phyloP scores from a whole-genome alignment of 2,797 vertebrate species.

The Gobio occitaniae region DNA sequence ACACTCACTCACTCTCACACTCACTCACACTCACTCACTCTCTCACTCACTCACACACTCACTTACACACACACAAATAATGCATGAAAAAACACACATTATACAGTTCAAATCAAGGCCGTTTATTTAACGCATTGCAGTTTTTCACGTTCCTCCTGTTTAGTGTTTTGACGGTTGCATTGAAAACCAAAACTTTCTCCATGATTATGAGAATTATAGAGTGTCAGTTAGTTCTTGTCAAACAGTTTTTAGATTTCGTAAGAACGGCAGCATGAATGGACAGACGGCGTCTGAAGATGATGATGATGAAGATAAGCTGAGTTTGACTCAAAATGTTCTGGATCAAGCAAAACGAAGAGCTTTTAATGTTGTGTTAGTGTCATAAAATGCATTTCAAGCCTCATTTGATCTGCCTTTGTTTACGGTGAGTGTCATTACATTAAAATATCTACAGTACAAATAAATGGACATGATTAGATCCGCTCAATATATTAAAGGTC shows the following conservation, averaged over 20 bases:
- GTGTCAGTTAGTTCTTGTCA: not conserved
- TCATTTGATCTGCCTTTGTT: not conserved
- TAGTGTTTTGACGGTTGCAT: not conserved
- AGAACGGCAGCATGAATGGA: not conserved
- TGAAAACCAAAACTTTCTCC: not conserved
- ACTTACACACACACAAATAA: not conserved
- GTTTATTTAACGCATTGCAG: constrained; percentile 8
- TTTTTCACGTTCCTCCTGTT: not conserved
- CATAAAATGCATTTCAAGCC: not conserved
- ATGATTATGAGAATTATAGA: not conserved
- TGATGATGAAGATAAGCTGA: not conserved
- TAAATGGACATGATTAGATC: constrained; percentile 1
- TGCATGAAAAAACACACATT: not conserved
- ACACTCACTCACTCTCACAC: no score
- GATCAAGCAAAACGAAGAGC: not conserved
- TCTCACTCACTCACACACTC: no score
- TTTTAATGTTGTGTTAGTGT: not conserved
- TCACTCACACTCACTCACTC: no score
- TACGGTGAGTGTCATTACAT: not conserved
- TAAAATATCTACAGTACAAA: not conserved
- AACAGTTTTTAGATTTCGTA: not conserved
- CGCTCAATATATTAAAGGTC: constrained; percentile 3
- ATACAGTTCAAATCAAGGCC: not conserved
- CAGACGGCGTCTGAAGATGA: not conserved
- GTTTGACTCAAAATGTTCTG: not conserved